These are phyloP conservation scores for Campylorhamphus procurvoides DNA, from an alignment of 2,113 vertebrate species.

Conservation along the genomic window DNA sequence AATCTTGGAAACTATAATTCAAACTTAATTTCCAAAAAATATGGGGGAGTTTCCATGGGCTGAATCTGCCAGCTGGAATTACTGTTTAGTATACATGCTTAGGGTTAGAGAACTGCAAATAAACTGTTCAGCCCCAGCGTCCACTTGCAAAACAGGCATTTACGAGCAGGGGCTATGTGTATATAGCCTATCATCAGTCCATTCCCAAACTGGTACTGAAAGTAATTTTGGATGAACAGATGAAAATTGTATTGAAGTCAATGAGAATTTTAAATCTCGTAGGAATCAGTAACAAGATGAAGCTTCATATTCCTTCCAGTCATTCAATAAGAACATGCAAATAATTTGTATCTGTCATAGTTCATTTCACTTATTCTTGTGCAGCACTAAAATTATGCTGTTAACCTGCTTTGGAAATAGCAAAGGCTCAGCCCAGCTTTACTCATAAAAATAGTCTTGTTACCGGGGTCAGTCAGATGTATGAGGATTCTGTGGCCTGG, in stretches of 20 bases:
- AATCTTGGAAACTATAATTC: conserved; percentile 21
- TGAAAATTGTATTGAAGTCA: background rate
- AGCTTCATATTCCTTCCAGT: background rate
- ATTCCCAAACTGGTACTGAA: background rate
- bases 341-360: background rate
- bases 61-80: conserved; percentile 24
- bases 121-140: background rate
- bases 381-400: background rate
- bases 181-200: background rate
- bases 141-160: background rate
- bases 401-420: background rate
- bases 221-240: background rate
- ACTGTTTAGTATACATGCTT: background rate
- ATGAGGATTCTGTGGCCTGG: background rate
- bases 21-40: conserved; percentile 33
- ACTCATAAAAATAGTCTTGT: background rate
- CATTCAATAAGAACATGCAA: background rate
- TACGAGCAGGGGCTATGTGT: background rate
- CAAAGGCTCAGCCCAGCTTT: background rate
- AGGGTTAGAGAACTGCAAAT: background rate
- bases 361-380: background rate
- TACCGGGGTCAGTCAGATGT: background rate
- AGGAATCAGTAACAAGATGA: background rate
- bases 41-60: background rate
- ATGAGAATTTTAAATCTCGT: background rate